phyloP scores from a whole-genome alignment of 2,888 invertebrate species.

The Nomada ruficornis region DNA sequence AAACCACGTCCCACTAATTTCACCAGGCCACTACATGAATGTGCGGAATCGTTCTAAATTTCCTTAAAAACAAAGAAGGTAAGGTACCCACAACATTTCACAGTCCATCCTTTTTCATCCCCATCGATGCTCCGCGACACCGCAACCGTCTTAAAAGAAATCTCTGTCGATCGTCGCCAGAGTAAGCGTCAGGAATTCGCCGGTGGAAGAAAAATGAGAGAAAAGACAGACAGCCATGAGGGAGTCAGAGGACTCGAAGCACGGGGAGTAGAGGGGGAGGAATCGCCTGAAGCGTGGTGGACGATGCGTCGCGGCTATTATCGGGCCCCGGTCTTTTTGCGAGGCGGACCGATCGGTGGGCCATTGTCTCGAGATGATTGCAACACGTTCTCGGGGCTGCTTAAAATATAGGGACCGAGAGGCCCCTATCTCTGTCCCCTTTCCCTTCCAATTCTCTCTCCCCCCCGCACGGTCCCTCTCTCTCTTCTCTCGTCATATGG shows the following conservation, averaged over 20 bases:
- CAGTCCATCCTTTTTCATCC: background rate
- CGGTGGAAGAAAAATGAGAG: constrained; percentile 53
- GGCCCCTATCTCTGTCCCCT: constrained; percentile 61
- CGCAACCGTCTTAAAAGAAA: background rate
- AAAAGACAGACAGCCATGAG: constrained; percentile 17
- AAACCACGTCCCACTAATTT: too few relatives aligned
- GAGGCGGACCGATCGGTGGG: constrained; percentile 78
- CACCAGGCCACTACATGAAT: too few relatives aligned
- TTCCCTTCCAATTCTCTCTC: constrained; percentile 63
- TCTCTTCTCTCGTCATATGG: constrained; percentile 22
- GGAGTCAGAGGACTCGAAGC: constrained; percentile 1
- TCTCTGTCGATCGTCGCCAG: constrained; percentile 19
- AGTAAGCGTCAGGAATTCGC: constrained; percentile 54
- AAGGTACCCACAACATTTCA: too few relatives aligned
- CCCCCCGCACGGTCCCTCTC: constrained; percentile 49
- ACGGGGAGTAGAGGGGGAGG: constrained; percentile 8
- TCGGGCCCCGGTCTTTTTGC: constrained; percentile 81
- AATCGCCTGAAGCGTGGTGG: constrained; percentile 70
- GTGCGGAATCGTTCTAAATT: too few relatives aligned
- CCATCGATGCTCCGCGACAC: background rate
- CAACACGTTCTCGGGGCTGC: constrained; percentile 82
- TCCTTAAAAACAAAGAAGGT: too few relatives aligned
- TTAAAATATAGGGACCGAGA: constrained; percentile 81
- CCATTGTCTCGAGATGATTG: constrained; percentile 84
- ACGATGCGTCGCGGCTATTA: constrained; percentile 81